Conservation (phyloP, 2,888 invertebrate genomes). For the Augochlorella aurata region DNA sequence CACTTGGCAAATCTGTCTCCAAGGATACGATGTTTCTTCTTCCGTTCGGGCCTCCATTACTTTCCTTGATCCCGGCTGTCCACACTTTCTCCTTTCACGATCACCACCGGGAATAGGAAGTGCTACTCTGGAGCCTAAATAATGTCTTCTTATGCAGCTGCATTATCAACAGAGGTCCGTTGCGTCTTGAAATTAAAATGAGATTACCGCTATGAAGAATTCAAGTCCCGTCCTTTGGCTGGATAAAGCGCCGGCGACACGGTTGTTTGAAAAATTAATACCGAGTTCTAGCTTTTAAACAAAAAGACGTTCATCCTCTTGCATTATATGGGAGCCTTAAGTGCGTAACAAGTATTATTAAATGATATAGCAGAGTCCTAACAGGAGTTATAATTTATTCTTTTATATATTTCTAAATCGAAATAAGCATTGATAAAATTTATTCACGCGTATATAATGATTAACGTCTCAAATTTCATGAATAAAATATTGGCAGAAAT, state of each 20-base stretch:
- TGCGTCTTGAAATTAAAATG: background rate
- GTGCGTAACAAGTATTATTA: too few species aligned
- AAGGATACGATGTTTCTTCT: background rate
- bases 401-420: too few species aligned
- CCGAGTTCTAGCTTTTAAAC: too few species aligned
- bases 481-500: too few species aligned
- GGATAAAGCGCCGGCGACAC: background rate
- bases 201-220: background rate
- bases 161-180: constrained; percentile 11
- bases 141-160: constrained; percentile 5
- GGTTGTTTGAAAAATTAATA: too few species aligned
- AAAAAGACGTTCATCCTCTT: too few species aligned
- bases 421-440: too few species aligned
- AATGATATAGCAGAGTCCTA: too few species aligned
- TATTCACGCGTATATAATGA: too few species aligned
- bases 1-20: constrained; percentile 1
- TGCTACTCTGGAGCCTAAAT: constrained; percentile 3
- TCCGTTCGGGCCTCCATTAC: constrained; percentile 12
- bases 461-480: too few species aligned
- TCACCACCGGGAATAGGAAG: background rate
- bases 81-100: background rate
- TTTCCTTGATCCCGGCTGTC: constrained; percentile 17
- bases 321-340: too few species aligned
- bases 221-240: background rate
- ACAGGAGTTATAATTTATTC: too few species aligned